These are phyloP conservation scores for Physeter macrocephalus DNA, from an alignment of 2,113 vertebrate species.

Conservation along the genomic window DNA sequence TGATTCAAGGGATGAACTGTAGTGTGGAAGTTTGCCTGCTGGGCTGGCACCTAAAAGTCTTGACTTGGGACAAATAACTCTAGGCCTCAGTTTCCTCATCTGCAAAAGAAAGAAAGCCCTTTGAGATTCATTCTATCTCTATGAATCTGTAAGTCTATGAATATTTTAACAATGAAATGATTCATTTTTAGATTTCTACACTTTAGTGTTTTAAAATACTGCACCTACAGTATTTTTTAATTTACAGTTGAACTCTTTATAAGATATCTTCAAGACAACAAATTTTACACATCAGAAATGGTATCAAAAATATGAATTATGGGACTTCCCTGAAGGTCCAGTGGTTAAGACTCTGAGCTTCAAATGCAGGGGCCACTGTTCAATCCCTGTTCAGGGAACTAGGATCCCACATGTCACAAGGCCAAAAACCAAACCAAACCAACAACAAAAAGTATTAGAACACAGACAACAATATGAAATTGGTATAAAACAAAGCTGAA, in stretches of 20 bases:
- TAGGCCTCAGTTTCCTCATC: background rate
- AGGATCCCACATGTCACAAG: too few species aligned
- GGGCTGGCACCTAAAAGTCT: background rate
- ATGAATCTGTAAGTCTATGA: background rate
- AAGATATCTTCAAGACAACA: constrained; percentile 87
- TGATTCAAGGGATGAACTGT: background rate
- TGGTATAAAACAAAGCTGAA: constrained; percentile 70
- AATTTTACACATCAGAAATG: constrained; percentile 80
- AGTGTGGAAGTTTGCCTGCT: background rate
- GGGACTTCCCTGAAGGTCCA: too few species aligned
- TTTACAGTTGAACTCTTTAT: constrained; percentile 86
- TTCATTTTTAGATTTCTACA: background rate
- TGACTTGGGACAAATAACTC: background rate
- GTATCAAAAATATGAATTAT: constrained; percentile 77
- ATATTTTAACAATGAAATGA: background rate
- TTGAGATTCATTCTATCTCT: background rate
- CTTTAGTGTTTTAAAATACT: background rate
- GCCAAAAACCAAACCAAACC: too few species aligned
- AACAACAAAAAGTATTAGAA: constrained; percentile 65
- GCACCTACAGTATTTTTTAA: constrained; percentile 62
- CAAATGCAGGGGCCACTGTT: rapidly evolving
- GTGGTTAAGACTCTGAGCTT: too few species aligned
- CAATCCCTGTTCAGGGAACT: too few species aligned
- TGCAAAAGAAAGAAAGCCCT: background rate
- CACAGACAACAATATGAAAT: constrained; percentile 74